These are phyloP conservation scores for Dasypolia templi DNA, from an alignment of 2,888 invertebrate species.

Conservation along the genomic window DNA sequence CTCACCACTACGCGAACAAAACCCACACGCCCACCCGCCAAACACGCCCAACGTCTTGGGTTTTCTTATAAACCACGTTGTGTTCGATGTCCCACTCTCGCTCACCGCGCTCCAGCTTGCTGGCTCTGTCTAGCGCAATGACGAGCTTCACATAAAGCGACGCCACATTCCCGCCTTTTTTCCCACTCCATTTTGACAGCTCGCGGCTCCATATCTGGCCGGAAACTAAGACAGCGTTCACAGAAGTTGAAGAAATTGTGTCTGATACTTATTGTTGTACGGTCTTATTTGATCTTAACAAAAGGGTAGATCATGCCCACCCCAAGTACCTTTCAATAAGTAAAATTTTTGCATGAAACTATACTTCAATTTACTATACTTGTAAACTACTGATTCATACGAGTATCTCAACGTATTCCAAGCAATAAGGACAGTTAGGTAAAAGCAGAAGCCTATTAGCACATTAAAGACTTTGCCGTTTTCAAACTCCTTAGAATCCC, in stretches of 20 bases:
- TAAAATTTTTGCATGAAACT: background rate
- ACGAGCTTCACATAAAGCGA: slow-evolving; percentile 90
- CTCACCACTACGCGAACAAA: slow-evolving; percentile 81
- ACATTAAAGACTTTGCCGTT: background rate
- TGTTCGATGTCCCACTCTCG: slow-evolving; percentile 84
- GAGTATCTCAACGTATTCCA: background rate
- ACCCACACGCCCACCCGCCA: slow-evolving; percentile 90
- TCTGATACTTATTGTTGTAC: slow-evolving; percentile 20
- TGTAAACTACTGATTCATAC: background rate
- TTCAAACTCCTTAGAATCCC: background rate
- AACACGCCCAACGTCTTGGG: slow-evolving; percentile 91
- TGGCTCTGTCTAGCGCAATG: slow-evolving; percentile 87
- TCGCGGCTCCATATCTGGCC: slow-evolving; percentile 91
- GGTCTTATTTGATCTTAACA: background rate
- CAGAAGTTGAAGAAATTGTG: slow-evolving; percentile 68
- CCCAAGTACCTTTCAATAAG: background rate
- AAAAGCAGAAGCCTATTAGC: background rate
- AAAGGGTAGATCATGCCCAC: background rate
- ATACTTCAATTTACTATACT: too few relatives aligned
- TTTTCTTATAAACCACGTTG: slow-evolving; percentile 91
- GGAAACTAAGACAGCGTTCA: slow-evolving; percentile 88
- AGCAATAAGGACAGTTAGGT: background rate
- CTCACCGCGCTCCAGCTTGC: slow-evolving; percentile 63
- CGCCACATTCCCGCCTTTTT: slow-evolving; percentile 91
- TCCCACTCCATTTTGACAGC: slow-evolving; percentile 91